These are phyloP conservation scores for Tetramorium bicarinatum DNA, from an alignment of 2,888 invertebrate species.

Conservation along the genomic window DNA sequence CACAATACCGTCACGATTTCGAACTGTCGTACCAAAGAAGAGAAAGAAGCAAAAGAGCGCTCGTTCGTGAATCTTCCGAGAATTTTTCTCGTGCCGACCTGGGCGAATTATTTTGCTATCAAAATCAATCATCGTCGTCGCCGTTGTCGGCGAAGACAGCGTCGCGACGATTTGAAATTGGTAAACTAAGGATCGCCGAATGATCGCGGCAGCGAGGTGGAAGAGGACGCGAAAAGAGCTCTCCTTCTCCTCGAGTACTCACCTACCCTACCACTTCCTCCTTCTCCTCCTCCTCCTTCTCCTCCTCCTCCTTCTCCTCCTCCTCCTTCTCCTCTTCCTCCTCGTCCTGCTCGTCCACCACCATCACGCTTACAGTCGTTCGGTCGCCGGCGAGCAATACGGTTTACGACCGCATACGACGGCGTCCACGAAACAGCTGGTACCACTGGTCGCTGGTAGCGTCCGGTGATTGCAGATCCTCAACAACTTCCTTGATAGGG, in stretches of 20 bases:
- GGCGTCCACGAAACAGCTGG: constrained; percentile 75
- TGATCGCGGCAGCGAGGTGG: constrained; percentile 55
- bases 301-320: constrained; percentile 66
- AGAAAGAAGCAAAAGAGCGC: neutral
- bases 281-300: constrained; percentile 59
- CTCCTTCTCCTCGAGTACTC: constrained; percentile 51
- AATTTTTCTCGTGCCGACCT: neutral
- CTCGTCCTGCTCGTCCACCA: constrained; percentile 70
- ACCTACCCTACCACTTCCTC: constrained; percentile 54
- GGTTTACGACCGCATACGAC: constrained; percentile 76
- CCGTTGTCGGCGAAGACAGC: neutral
- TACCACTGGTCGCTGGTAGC: constrained; percentile 66
- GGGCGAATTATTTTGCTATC: neutral
- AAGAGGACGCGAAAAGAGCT: constrained; percentile 74
- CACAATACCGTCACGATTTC: neutral
- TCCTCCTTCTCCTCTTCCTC: constrained; percentile 62
- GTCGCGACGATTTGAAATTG: constrained; percentile 16
- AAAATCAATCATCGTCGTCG: constrained; percentile 6
- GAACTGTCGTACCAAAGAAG: neutral
- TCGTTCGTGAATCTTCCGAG: neutral
- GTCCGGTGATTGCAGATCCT: constrained; percentile 47
- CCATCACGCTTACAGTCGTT: constrained; percentile 77
- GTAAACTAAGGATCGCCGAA: constrained; percentile 26
- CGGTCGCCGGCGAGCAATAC: constrained; percentile 77
- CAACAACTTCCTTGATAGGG: constrained; percentile 11